Evolutionary conservation across 2,888 invertebrate species (phyloP).

Genomic region (Chromoteleia sp.): DNA sequence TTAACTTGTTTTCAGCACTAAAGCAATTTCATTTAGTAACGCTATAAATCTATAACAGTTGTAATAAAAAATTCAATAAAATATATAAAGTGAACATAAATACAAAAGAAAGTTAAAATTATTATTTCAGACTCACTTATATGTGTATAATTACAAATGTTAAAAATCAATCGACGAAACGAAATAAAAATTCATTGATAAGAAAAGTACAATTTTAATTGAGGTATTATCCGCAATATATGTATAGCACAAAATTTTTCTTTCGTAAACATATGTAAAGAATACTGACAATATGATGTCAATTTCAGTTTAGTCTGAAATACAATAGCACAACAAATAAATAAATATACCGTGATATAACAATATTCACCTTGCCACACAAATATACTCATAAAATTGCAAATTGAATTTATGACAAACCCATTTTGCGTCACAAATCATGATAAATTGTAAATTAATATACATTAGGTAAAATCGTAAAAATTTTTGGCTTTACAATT

Average conservation of each 20-base stretch:
- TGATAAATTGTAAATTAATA: not conserved
- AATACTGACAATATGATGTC: not conserved
- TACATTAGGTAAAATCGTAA: not conserved
- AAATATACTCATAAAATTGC: slow-evolving; percentile 16
- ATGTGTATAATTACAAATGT: not conserved
- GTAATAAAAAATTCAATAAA: slow-evolving; percentile 31
- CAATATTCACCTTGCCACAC: not conserved
- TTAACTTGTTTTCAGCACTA: not conserved
- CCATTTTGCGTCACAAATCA: slow-evolving; percentile 2
- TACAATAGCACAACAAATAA: slow-evolving; percentile 37
- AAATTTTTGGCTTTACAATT: not conserved
- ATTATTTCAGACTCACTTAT: not conserved
- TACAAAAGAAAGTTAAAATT: slow-evolving; percentile 7
- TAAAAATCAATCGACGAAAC: not conserved
- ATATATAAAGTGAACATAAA: slow-evolving; percentile 33
- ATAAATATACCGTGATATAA: slow-evolving; percentile 36
- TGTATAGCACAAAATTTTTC: no score
- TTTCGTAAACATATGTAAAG: not conserved
- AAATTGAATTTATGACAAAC: slow-evolving; percentile 23
- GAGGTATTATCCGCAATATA: no score
- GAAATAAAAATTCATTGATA: not conserved
- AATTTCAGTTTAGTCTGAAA: slow-evolving; percentile 25
- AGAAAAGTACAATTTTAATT: no score
- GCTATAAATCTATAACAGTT: not conserved
- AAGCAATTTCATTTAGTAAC: not conserved